Evolutionary conservation across 2,888 invertebrate genomes (phyloP), one percentile per base, ranked within the genome.

Genomic region (Orthonychiurus folsomi): DNA sequence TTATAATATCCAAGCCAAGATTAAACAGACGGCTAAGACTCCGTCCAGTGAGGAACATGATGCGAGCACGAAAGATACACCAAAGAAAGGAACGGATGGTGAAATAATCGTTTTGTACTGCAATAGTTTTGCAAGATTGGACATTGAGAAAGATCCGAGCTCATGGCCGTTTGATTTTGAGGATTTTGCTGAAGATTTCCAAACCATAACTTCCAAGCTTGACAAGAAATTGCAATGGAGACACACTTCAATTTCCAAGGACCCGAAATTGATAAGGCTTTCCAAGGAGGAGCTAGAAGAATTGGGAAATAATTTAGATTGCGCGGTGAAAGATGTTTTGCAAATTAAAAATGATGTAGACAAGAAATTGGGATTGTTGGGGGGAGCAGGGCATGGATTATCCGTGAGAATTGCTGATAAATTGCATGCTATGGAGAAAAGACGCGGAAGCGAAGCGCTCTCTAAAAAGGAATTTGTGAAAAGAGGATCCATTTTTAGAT

Each of bases 81-180:
- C n/a, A 23, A 52, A 25, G 18, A 60, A 56, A 60, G 61, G 65
- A 23, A 53, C 56, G 50, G 63, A 68, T 58, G 68, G 67, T n/a
- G 61, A 56, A 18, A 60, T 71, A 0, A 59, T 71, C 20, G 60
- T 68, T n/a, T 50, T 68, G 3, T 71, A 71, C 28, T 71, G 69
- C 59, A 71, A 71, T 55, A 67, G 67, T 50, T 69, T 59, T 48
- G 65, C 69, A n/a, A 61, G 59, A 23, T 50, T 71, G 2, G 54
- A 60, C 50, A 61, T 71, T 15, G 68, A 69, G 62, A 67, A 63
- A 25, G 64, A 68, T 5, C 28, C 61, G 12, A 48, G 64, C 1
- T 50, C 63, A 21, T 69, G 70, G 67, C 66, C 66, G 25, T 67
- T 70, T 56, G 66, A 71, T 37, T 70, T 66, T 62, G 66, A 70